Percentiles rank a stretch among this genome's conserved stretches.
These are phyloP conservation scores for Episyrphus balteatus DNA, from an alignment of 1,140 invertebrate species.

Conservation along the genomic window DNA sequence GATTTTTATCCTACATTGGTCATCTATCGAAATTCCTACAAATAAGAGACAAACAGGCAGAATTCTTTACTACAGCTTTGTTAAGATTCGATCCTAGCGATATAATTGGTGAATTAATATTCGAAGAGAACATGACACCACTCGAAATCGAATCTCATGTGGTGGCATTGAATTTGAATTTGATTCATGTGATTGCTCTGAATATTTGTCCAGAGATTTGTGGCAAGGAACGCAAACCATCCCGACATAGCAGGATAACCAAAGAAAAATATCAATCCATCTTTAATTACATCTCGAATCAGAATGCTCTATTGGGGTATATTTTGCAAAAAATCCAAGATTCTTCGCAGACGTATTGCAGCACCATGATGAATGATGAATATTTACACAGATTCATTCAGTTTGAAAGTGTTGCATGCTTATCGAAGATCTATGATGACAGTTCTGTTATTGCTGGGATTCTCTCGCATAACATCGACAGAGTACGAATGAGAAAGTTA, in stretches of 20 bases:
- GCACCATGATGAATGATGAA: slow-evolving; percentile 17
- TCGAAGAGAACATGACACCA: slow-evolving; percentile 42
- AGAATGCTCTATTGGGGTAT: slow-evolving; percentile 46
- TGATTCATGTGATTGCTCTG: slow-evolving; percentile 44
- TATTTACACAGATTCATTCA: slow-evolving; percentile 38
- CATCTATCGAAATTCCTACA: slow-evolving; percentile 36
- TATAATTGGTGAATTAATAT: slow-evolving; percentile 45
- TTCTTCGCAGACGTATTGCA: slow-evolving; percentile 25
- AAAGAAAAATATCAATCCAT: slow-evolving; percentile 25
- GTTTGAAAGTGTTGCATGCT: slow-evolving; percentile 31
- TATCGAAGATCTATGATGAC: slow-evolving; percentile 38
- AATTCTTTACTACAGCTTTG: slow-evolving; percentile 36
- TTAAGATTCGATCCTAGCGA: slow-evolving; percentile 34
- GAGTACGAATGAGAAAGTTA: slow-evolving; percentile 15
- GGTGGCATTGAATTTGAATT: slow-evolving; percentile 43
- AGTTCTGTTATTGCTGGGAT: slow-evolving; percentile 42
- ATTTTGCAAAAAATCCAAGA: slow-evolving; percentile 42
- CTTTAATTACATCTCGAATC: slow-evolving; percentile 43
- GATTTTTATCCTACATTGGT: slow-evolving; percentile 37
- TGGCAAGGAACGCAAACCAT: not conserved
- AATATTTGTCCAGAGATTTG: slow-evolving; percentile 44
- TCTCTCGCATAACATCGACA: slow-evolving; percentile 25
- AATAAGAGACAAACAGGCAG: slow-evolving; percentile 33
- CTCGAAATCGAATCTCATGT: slow-evolving; percentile 44
- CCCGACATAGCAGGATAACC: not conserved